Conservation (phyloP, 1,140 invertebrate genomes). For the Triops cancriformis region DNA sequence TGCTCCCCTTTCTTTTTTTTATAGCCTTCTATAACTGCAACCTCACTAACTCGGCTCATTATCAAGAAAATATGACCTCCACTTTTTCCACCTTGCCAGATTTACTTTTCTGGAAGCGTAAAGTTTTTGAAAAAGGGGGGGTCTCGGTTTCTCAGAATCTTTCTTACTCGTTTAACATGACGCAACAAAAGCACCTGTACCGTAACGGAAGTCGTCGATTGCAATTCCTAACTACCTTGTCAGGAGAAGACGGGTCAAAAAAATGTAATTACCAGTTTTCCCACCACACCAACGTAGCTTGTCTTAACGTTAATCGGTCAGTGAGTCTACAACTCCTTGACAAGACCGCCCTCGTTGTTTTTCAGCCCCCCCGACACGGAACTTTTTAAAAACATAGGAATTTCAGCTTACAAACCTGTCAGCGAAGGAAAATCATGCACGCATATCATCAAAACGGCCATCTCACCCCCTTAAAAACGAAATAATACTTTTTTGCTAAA, state of each 20-base stretch:
- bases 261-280: constrained; percentile 5
- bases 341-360: background rate
- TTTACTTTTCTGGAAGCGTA: background rate
- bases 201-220: background rate
- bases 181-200: background rate
- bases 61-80: background rate
- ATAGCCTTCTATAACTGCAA: background rate
- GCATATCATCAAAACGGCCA: too few species aligned
- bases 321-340: background rate
- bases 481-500: too few species aligned
- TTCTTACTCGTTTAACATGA: background rate
- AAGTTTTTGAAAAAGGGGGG: background rate
- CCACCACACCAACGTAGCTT: background rate
- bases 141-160: too few species aligned
- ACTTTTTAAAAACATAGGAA: too few species aligned
- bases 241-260: background rate
- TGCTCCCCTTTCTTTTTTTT: background rate
- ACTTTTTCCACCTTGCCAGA: background rate
- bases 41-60: background rate
- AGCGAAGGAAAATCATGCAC: too few species aligned
- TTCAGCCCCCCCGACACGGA: background rate
- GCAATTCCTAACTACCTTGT: constrained; percentile 10
- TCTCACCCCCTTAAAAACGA: too few species aligned
- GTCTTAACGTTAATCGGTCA: background rate
- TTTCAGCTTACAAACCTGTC: too few species aligned